Conservation (phyloP, 2,797 vertebrate species). For the Nyctalus aviator region DNA sequence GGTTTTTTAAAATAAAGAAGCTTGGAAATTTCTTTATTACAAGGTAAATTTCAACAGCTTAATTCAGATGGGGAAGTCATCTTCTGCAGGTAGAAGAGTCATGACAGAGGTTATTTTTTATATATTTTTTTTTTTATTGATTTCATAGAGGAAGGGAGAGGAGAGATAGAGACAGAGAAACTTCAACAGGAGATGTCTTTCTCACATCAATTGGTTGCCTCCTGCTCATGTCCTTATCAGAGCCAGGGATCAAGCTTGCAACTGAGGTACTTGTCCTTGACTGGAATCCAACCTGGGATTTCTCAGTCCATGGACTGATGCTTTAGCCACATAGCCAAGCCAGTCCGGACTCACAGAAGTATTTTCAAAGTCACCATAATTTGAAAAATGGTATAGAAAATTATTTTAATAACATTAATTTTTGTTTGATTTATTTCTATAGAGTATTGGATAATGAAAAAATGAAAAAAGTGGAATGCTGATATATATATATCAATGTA, state of each 20-base stretch:
- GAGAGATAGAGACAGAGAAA: too few species aligned
- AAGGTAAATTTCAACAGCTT: background rate
- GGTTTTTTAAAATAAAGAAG: background rate
- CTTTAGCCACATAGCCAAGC: too few species aligned
- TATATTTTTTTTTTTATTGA: background rate
- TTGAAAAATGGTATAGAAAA: background rate
- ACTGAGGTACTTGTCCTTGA: too few species aligned
- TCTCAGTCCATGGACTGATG: too few species aligned
- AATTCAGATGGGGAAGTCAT: background rate
- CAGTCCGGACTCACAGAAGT: slow-evolving; percentile 46
- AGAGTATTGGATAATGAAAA: background rate
- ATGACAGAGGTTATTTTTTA: background rate
- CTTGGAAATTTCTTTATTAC: slow-evolving; percentile 3
- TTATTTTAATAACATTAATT: background rate
- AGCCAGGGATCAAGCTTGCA: too few species aligned
- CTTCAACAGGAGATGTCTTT: too few species aligned
- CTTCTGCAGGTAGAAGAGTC: background rate
- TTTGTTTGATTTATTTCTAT: slow-evolving; percentile 5
- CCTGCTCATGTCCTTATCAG: too few species aligned
- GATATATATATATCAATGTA: background rate
- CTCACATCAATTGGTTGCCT: too few species aligned
- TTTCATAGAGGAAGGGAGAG: too few species aligned
- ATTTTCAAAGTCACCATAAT: slow-evolving; percentile 27
- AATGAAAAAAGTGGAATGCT: background rate
- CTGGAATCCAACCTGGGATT: too few species aligned